phyloP scores from a whole-genome alignment of 2,797 vertebrate genomes.

The Pristis pectinata region DNA sequence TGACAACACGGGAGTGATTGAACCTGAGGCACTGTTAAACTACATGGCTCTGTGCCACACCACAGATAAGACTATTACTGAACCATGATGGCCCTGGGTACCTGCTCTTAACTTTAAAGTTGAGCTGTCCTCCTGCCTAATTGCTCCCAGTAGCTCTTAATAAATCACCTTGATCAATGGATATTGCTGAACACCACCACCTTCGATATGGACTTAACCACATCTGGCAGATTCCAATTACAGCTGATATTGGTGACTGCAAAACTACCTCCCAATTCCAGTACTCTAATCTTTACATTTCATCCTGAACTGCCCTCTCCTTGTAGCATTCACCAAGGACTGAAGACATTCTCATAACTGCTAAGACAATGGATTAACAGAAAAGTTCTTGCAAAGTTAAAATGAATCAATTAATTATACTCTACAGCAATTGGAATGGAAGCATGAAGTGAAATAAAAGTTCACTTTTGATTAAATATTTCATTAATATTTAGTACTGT shows the following conservation, averaged over 20 bases:
- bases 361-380: background rate
- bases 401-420: slow-evolving; percentile 19
- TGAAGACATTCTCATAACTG: background rate
- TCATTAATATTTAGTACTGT: slow-evolving; percentile 28
- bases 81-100: background rate
- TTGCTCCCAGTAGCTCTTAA: background rate
- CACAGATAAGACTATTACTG: background rate
- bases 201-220: background rate
- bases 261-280: background rate
- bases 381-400: background rate
- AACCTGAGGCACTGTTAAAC: background rate
- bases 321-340: slow-evolving; percentile 1
- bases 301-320: background rate
- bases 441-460: slow-evolving; percentile 33
- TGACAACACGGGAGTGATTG: no score
- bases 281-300: background rate
- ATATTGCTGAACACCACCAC: background rate
- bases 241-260: background rate
- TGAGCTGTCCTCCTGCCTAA: background rate
- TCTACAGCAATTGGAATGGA: background rate
- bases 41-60: background rate
- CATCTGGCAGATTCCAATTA: slow-evolving; percentile 30
- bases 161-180: background rate
- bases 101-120: background rate
- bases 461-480: slow-evolving; percentile 15